Base-by-base conservation (phyloP, 2,888 invertebrate genomes). In the Rhyacophila evoluta region DNA sequence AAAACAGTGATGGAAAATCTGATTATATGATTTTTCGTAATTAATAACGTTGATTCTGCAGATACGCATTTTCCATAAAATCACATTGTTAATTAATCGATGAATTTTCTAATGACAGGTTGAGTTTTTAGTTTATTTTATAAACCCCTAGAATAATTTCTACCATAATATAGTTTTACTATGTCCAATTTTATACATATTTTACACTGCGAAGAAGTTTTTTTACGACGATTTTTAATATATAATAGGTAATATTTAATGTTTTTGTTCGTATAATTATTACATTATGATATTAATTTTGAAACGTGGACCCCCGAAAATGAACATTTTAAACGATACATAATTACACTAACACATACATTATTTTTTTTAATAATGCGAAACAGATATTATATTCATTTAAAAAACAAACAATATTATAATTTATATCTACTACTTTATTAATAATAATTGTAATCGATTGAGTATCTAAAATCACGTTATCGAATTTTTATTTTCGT, bases 401-500 rank as follows among this genome's bases (percentile, higher is more conserved):
- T 55, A 19, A 19, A 55, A 19, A 55, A 19, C 25, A 10, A 10
- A 55, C 19, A 25, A 12, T 15, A 55, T 19, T 55, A 10, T 19
- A 25, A 19, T 55, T 2, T 12, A 12, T 55, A 33, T 6, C 29
- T 33, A 33, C 29, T 12, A 19, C 19, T 55, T 12, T 25, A 19
- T 19, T 25, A 55, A n/a, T 1, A 55, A 12, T 55, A 55, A 55
- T 55, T 25, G 55, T 55, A 55, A 55, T 55, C 55, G 55, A 55
- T 10, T 55, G 19, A 55, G 55, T 55, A 55, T 55, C 55, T 55
- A 55, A 55, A 55, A 55, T 55, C 55, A 55, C 55, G 19, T 55
- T 55, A 55, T 25, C 55, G 55, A 55, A 55, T 55, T 55, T 19
- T 55, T 55, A 55, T 55, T 55, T 19, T 55, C 55, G 55, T 55